phyloP scores from a whole-genome alignment of 2,113 vertebrate species.

The Amblyopsis rosae region DNA sequence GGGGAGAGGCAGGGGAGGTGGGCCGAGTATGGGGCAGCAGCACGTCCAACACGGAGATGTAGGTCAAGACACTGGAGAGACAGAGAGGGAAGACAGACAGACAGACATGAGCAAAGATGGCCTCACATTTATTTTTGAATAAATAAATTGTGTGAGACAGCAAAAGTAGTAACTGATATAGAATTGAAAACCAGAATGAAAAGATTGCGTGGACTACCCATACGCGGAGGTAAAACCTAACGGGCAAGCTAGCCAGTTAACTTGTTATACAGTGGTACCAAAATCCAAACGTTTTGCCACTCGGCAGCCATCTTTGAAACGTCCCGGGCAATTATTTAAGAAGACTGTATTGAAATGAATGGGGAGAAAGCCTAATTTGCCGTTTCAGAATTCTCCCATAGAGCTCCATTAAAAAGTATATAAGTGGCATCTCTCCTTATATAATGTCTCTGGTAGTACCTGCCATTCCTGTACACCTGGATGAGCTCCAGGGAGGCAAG shows the following conservation, averaged over 20 bases:
- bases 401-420: too few relatives aligned
- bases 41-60: constrained; percentile 99
- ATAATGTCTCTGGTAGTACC: constrained; percentile 69
- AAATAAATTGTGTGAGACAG: constrained; percentile 27
- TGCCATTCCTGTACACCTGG: constrained; percentile 97
- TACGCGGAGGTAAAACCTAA: too few relatives aligned
- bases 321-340: too few relatives aligned
- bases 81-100: constrained; percentile 12
- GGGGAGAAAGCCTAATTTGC: too few relatives aligned
- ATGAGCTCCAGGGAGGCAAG: constrained; percentile 94
- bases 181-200: not conserved
- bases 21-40: constrained; percentile 88
- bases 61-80: constrained; percentile 89
- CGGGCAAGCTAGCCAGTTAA: not conserved
- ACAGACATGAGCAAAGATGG: constrained; percentile 3
- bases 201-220: not conserved
- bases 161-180: not conserved
- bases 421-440: too few relatives aligned
- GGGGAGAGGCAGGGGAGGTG: constrained; percentile 82
- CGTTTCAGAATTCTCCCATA: too few relatives aligned
- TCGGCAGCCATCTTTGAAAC: too few relatives aligned
- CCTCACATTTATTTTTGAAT: not conserved
- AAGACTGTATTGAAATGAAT: too few relatives aligned
- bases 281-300: too few relatives aligned
- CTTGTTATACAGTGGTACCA: too few relatives aligned